Base-by-base conservation (phyloP, 1,140 invertebrate species). In the Mactra quadrangularis region DNA sequence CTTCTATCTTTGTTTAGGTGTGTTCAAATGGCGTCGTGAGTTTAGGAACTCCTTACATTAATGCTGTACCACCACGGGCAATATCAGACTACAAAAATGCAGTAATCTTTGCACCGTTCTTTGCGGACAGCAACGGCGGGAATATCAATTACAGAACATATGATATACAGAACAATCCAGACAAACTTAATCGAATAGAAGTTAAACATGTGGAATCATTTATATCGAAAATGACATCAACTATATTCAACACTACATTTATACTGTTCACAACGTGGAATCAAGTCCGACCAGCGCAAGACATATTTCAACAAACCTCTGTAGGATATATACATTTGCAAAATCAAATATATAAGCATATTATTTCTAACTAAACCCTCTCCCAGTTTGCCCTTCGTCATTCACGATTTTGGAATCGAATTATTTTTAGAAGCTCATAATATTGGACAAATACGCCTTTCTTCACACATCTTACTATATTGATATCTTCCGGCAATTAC, bases 201-300 rank as follows among this genome's bases (percentile, higher is more conserved):
- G 29, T 60, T 4, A 15, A 17, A 60, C 57, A 60, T 35, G 57
- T 60, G 1, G 6, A 60, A 27, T 2, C 29, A 15, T 3, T 60
- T 27, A 19, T 60, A 15, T 7, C 31, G 31, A 60, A 17, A 60
- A 15, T 60, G 33, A 15, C 6, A 6, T 17, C 15, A 9, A 15
- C 17, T 33, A 60, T 17, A 60, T 3, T 17, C 3, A 33, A 33
- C 6, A 13, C 9, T 7, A 31, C 57, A 22, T 60, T 60, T 35
- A 60, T 60, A 15, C 13, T 60, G 57, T 60, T 60, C 33, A 31
- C 57, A 60, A 60, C 57, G 33, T 60, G 57, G 57, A 3, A 60
- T n/a, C 29, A 19, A 15, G 29, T 60, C 4, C 29, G 13, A 17
- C 57, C 57, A 33, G 29, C 15, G 4, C 29, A 60, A n/a, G 57